Evolutionary conservation across 2,797 vertebrate genomes (phyloP), one percentile per base, ranked within the genome.

Genomic region (Rachycentron canadum): DNA sequence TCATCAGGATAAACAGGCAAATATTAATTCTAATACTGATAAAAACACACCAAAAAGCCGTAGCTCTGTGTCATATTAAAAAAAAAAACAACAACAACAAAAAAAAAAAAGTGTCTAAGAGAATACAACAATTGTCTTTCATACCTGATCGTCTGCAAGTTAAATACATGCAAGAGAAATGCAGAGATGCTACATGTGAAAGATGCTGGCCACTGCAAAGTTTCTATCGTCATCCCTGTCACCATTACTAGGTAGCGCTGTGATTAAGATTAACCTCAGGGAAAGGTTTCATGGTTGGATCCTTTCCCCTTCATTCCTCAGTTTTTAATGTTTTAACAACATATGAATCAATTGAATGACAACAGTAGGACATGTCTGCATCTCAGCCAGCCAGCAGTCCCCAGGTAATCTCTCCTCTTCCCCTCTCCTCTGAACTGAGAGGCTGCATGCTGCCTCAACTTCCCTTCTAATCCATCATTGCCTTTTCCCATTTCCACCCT

Each of bases 401-500:
- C 76, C 8, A 12, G 64, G 74, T 79, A 76, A 89, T 87, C 67
- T n/a, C 74, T 86, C 84, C 47, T 68, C 56, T 61, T 68, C 71
- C 43, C 19, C 60, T 69, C 56, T 71, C 72, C 64, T 73, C 67
- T 21, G 14, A 76, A 69, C 57, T 45, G 75, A 83, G 68, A 88
- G 79, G 81, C 88, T 53, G 71, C 79, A 76, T 8, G 81, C 88
- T 84, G 83, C 83, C 63, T 85, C 72, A 21, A 71, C 81, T 87
- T 84, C 79, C 66, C 57, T 56, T 75, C 58, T 89, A 90, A 93
- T 94, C 88, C 88, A 89, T 93, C 92, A 92, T 68, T 88, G 89
- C 83, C 86, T 84, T 89, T 91, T 88, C 66, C 82, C 58, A 88
- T 91, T 89, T 86, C 75, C 77, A 79, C 83, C 75, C 62, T 10